Conservation (phyloP, 2,113 vertebrate genomes). For the Chamaetylas fuelleborni region DNA sequence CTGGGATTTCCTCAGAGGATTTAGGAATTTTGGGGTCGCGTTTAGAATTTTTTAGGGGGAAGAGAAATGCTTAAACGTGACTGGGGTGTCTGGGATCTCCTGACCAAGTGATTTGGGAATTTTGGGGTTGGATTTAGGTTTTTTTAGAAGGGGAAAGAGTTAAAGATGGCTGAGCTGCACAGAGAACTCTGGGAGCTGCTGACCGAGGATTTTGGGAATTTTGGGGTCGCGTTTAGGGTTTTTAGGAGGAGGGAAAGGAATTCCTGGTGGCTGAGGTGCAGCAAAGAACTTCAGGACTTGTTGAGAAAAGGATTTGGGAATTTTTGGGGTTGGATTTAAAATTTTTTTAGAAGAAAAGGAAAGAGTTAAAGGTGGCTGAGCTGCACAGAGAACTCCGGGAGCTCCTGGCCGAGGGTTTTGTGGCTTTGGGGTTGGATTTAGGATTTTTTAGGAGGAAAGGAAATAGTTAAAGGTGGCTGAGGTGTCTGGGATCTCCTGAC, state of each 20-base stretch:
- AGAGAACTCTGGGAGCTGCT: not conserved
- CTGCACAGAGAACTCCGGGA: no score
- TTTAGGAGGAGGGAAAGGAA: not conserved
- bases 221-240: not conserved
- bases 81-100: not conserved
- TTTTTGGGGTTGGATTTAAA: not conserved
- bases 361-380: no score
- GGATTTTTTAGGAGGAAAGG: no score
- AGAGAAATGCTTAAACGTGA: no score
- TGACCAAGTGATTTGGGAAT: not conserved
- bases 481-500: not conserved
- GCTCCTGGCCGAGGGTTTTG: no score
- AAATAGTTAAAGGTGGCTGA: not conserved
- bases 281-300: no score
- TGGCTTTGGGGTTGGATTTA: no score
- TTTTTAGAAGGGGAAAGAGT: not conserved
- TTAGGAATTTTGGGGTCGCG: no score
- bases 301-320: no score
- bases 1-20: no score
- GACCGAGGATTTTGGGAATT: not conserved
- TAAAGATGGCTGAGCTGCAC: not conserved
- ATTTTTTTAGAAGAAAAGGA: accelerated
- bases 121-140: not conserved
- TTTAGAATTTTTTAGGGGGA: no score
- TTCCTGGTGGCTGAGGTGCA: no score